These are phyloP conservation scores for Oegoconia quadripuncta DNA, from an alignment of 2,888 invertebrate genomes.

Conservation along the genomic window DNA sequence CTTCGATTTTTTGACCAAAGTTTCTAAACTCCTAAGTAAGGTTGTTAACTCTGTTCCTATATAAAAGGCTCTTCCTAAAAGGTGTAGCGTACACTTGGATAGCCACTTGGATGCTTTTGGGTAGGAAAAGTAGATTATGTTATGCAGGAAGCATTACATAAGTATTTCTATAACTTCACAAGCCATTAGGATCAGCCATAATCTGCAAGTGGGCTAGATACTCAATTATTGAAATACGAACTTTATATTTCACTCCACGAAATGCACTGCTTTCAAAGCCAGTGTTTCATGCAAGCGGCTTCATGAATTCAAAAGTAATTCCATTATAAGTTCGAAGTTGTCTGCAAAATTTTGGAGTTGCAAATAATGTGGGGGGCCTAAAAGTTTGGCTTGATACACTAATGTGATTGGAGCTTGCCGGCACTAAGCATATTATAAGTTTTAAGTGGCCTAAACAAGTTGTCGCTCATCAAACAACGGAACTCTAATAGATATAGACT, in stretches of 20 bases:
- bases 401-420: slow-evolving; percentile 54
- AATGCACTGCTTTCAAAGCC: slow-evolving; percentile 38
- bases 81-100: too few relatives aligned
- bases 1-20: too few relatives aligned
- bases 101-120: too few relatives aligned
- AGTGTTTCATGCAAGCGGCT: slow-evolving; percentile 40
- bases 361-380: slow-evolving; percentile 51
- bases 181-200: too few relatives aligned
- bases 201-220: background rate
- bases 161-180: too few relatives aligned
- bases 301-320: slow-evolving; percentile 67
- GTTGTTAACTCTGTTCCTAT: too few relatives aligned
- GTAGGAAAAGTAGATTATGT: too few relatives aligned
- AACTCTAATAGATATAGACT: background rate
- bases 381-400: slow-evolving; percentile 55
- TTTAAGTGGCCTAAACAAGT: slow-evolving; percentile 57
- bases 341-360: slow-evolving; percentile 47
- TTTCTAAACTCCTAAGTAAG: too few relatives aligned
- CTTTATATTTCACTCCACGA: slow-evolving; percentile 29
- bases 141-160: too few relatives aligned
- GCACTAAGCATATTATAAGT: slow-evolving; percentile 53
- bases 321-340: slow-evolving; percentile 64
- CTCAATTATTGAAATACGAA: too few relatives aligned
- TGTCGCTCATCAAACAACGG: slow-evolving; percentile 9
- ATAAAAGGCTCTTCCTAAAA: too few relatives aligned